Evolutionary conservation across 2,888 invertebrate genomes (phyloP), one percentile per base, ranked within the genome.

Genomic region (Notocelia uddmanniana): DNA sequence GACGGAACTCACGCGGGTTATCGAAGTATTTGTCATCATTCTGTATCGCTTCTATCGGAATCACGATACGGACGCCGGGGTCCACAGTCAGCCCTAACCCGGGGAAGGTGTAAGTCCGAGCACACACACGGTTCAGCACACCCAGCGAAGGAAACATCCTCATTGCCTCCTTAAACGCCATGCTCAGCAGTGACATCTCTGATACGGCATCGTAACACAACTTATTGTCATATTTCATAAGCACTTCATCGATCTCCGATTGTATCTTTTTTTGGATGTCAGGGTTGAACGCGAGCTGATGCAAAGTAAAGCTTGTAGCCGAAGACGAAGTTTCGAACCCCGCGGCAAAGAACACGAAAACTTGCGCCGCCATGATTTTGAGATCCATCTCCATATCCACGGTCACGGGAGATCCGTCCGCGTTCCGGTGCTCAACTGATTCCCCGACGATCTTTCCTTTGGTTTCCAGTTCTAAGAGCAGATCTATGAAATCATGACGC

Each of bases 251-350:
- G 11, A 85, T 77, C 71, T 85, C 84, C 50, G 77, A 68, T 45
- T 78, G 76, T 1, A 81, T 69, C 55, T 70, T 80, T 10, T 74
- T 70, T 60, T 85, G 85, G 5, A 80, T 63, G 8, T 81, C 77
- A 18, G 80, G 80, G 69, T 85, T 77, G 10, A 76, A 74, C 2
- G 85, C 83, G 1, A 85, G 76, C 55, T 79, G 74, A 66, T 82
- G 82, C 8, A 80, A 68, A 13, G 77, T 76, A 48, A 77, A 85
- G 72, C 86, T 85, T 15, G 88, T 82, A 0, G 80, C 76, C 0
- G 79, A 78, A 1, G 84, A 79, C 0, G 83, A 81, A 0, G 83
- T 82, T 72, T 84, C 84, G 37, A 80, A 83, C 0, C 83, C 84
- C 18, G 80, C 83, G 3, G 76, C 74, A 34, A 82, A 77, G 60